phyloP scores from a whole-genome alignment of 1,140 invertebrate species.

The Fopius arisanus region DNA sequence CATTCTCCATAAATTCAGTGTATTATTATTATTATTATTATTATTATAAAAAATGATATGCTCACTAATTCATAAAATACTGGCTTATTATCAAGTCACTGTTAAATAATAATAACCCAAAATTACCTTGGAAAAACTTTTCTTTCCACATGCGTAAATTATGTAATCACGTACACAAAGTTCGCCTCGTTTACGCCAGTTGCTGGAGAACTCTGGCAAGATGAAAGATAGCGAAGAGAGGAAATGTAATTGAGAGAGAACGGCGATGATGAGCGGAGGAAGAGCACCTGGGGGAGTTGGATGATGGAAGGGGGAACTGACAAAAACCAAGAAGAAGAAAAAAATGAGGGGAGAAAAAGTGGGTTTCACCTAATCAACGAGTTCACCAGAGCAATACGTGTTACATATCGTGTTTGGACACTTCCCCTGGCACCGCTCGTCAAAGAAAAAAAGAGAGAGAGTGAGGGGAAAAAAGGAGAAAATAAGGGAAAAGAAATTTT shows the following conservation, averaged over 20 bases:
- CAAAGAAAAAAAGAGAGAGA: not conserved
- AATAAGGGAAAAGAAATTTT: not conserved
- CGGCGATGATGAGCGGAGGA: not conserved
- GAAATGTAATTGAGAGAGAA: slow-evolving; percentile 8
- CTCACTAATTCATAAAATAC: no score
- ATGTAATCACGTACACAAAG: slow-evolving; percentile 4
- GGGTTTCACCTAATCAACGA: slow-evolving; percentile 7
- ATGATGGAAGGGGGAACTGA: not conserved
- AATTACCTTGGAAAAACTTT: not conserved
- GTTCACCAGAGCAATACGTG: slow-evolving; percentile 5
- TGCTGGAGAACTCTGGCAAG: not conserved
- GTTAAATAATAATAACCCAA: not conserved
- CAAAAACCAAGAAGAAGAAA: not conserved
- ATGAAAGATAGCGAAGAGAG: not conserved
- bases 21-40: no score
- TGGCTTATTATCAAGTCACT: not conserved
- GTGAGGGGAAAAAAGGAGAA: not conserved
- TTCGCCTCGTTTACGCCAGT: not conserved
- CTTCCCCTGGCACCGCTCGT: not conserved
- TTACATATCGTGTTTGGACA: not conserved
- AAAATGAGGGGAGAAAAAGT: slow-evolving; percentile 10
- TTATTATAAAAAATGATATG: no score
- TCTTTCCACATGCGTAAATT: not conserved
- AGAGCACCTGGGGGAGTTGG: not conserved
- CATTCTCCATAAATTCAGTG: no score